A percentile compares a stretch with the other conserved stretches of the same genome.
Conservation (phyloP, 1,140 invertebrate genomes). For the Elysia chlorotica region DNA sequence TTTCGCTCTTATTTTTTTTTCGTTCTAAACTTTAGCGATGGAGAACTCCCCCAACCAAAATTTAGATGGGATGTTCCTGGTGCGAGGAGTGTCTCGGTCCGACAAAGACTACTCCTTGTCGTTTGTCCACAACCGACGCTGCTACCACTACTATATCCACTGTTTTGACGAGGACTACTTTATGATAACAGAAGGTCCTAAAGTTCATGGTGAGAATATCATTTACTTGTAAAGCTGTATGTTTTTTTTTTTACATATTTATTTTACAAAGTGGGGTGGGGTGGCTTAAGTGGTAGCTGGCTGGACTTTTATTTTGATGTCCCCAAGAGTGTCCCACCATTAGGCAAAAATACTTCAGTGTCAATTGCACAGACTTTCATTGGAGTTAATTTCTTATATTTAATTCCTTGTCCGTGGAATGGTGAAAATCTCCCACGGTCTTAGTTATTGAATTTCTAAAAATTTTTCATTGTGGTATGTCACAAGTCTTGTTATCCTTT, state of each 20-base stretch:
- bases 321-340: neutral
- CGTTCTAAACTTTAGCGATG: neutral
- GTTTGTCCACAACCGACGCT: neutral
- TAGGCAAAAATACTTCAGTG: neutral
- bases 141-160: conserved; percentile 20
- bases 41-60: neutral
- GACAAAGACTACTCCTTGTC: conserved; percentile 16
- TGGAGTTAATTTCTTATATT: no score
- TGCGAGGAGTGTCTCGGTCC: conserved; percentile 13
- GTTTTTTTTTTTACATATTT: neutral
- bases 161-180: conserved; percentile 2
- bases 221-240: neutral
- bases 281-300: neutral
- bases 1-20: neutral
- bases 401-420: no score
- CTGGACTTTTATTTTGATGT: neutral
- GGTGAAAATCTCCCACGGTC: no score
- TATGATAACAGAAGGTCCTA: conserved; percentile 10
- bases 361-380: neutral
- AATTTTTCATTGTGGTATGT: no score
- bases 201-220: conserved; percentile 4
- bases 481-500: no score
- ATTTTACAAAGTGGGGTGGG: neutral
- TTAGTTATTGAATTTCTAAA: no score
- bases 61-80: conserved; percentile 17